These are phyloP conservation scores for Trinectes maculatus DNA, from an alignment of 2,113 vertebrate species.

Conservation along the genomic window DNA sequence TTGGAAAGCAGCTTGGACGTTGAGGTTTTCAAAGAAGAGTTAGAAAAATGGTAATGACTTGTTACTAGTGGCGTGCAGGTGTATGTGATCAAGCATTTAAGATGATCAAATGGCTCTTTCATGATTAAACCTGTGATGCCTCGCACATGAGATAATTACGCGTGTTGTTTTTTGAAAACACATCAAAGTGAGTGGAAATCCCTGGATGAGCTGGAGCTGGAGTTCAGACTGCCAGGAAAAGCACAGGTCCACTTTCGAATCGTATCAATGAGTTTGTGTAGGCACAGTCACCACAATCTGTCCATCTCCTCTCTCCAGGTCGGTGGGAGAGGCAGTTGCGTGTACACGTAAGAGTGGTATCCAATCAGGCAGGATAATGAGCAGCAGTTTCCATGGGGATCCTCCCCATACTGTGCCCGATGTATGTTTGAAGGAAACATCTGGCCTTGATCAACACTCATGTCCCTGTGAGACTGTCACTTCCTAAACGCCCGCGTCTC, in stretches of 20 bases:
- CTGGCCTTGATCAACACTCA: conserved; percentile 48
- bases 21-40: conserved; percentile 9
- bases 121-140: conserved; percentile 47
- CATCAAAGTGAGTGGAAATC: conserved; percentile 58
- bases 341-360: conserved; percentile 32
- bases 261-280: conserved; percentile 5
- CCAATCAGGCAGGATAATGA: conserved; percentile 59
- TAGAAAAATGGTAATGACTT: conserved; percentile 29
- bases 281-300: conserved; percentile 28
- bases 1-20: conserved; percentile 10
- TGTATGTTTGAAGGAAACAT: conserved; percentile 49
- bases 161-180: conserved; percentile 52
- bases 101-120: conserved; percentile 58
- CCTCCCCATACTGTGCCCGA: conserved; percentile 19
- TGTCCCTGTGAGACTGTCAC: conserved; percentile 30
- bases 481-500: conserved; percentile 13
- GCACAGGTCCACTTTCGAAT: conserved; percentile 32
- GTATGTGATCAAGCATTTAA: conserved; percentile 22
- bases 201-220: conserved; percentile 44
- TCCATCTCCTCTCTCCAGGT: conserved; percentile 19
- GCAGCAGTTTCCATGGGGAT: conserved; percentile 34
- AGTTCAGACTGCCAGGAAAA: conserved; percentile 24
- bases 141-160: conserved; percentile 57
- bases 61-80: conserved; percentile 21
- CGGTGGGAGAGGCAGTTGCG: conserved; percentile 24